These are phyloP conservation scores for Phasianus colchicus DNA, from an alignment of 2,113 vertebrate genomes.

Conservation along the genomic window DNA sequence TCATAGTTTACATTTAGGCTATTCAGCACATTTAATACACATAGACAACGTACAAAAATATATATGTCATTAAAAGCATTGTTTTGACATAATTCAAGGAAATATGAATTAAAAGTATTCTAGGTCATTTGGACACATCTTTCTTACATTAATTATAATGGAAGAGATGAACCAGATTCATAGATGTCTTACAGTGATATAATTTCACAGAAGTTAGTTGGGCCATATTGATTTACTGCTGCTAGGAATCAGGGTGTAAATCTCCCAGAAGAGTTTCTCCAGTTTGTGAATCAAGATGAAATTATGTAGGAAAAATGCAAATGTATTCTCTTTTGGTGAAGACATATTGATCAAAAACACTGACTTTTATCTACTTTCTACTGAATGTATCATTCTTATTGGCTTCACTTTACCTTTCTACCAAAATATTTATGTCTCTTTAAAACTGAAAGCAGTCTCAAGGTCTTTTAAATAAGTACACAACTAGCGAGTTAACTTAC, in stretches of 20 bases:
- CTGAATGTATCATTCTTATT: not conserved
- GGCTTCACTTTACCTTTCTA: not conserved
- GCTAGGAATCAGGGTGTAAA: not conserved
- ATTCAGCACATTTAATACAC: conserved; percentile 35
- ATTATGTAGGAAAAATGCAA: not conserved
- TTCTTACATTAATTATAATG: conserved; percentile 53
- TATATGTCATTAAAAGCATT: conserved; percentile 8
- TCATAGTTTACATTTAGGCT: conserved; percentile 24
- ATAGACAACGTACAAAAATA: not conserved
- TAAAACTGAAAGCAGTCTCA: not conserved
- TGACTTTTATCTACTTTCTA: not conserved
- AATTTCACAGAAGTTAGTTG: not conserved
- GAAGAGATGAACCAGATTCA: not conserved
- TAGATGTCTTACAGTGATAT: not conserved
- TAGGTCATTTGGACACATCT: conserved; percentile 23
- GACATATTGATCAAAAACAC: not conserved
- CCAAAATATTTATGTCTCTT: not conserved
- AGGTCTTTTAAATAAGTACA: not conserved
- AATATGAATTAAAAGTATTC: conserved; percentile 6
- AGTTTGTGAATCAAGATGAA: not conserved
- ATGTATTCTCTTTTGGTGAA: not conserved
- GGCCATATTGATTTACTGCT: not conserved
- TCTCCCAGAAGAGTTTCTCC: not conserved
- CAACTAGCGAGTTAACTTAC: not conserved
- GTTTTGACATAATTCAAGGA: conserved; percentile 51